phyloP scores from a whole-genome alignment of 2,888 invertebrate species.

The Hirtodrosophila duncani region DNA sequence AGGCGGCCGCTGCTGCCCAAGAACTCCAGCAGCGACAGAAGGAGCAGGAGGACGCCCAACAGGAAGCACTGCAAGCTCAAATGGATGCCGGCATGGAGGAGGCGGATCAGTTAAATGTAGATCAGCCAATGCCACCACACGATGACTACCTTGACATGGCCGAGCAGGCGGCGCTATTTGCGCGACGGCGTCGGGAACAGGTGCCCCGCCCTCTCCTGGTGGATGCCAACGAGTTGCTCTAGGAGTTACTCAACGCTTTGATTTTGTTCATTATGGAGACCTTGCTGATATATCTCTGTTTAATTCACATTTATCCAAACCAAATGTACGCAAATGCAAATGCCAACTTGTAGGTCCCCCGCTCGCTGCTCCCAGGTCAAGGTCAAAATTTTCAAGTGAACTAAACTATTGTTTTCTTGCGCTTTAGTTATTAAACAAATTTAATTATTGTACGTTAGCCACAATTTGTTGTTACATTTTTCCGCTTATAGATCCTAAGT shows the following conservation, averaged over 20 bases:
- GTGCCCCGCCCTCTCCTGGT: conserved; percentile 31
- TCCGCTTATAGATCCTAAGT: conserved; percentile 36
- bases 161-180: conserved; percentile 42
- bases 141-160: conserved; percentile 33
- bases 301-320: conserved; percentile 27
- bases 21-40: conserved; percentile 52
- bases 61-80: conserved; percentile 19
- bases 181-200: conserved; percentile 33
- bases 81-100: neutral
- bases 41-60: conserved; percentile 21
- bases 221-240: conserved; percentile 52
- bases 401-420: conserved; percentile 1
- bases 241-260: conserved; percentile 41
- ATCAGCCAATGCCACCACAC: neutral
- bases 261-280: conserved; percentile 43
- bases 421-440: conserved; percentile 1
- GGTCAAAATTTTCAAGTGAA: conserved; percentile 29
- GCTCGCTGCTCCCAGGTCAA: neutral
- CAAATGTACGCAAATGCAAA: neutral
- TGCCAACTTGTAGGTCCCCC: too few species aligned
- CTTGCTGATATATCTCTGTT: conserved; percentile 43
- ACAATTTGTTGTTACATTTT: conserved; percentile 52
- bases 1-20: conserved; percentile 66
- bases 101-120: too few species aligned
- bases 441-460: conserved; percentile 41